Base-by-base conservation (phyloP, 2,888 invertebrate species). In the Podotricha telesiphe region DNA sequence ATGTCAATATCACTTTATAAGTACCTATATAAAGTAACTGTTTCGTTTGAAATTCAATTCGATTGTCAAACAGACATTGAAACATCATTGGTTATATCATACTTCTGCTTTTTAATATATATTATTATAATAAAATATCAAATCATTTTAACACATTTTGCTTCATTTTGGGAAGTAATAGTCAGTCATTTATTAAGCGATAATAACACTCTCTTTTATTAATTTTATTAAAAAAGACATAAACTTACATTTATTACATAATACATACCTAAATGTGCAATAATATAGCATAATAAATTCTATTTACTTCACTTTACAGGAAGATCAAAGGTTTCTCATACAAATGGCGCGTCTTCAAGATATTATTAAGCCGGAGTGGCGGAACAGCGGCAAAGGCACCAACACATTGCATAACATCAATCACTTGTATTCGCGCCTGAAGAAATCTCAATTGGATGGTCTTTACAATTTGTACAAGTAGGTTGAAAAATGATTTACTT, bases 321-420 rank as follows among this genome's bases (percentile, higher is more conserved):
- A 96, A 82, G 97, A 97, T 89, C 97, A 97, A 89, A 94, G 95
- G 82, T 97, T 95, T 91, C 91, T 97, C 77, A 97, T 97, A 79
- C 95, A 96, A 84, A 94, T 95, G 86, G 95, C 96, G 56, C 95
- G 95, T 40, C 94, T 97, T 59, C 95, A 96, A 77, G 95, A 95
- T 76, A 92, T 96, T 68, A 95, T 97, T 69, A 95, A 96, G 80
- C 96, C 97, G 0, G 96, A 97, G 80, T 97, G 97, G 97, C 95
- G 95, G 75, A 97, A 97, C 88, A 95, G 96, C 73, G 96, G 96
- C 42, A 96, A 96, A 79, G 96, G 96, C 10, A 94, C 95, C 68
- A 95, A 96, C 77, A 96, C 96, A 0, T 93, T 95, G 67, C 95
- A 96, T 76, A 95, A 96, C 78, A 94, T 96, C 73, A 94, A 94